Evolutionary conservation across 2,797 vertebrate genomes (phyloP).

Genomic region (Mormyrops attenuatus): DNA sequence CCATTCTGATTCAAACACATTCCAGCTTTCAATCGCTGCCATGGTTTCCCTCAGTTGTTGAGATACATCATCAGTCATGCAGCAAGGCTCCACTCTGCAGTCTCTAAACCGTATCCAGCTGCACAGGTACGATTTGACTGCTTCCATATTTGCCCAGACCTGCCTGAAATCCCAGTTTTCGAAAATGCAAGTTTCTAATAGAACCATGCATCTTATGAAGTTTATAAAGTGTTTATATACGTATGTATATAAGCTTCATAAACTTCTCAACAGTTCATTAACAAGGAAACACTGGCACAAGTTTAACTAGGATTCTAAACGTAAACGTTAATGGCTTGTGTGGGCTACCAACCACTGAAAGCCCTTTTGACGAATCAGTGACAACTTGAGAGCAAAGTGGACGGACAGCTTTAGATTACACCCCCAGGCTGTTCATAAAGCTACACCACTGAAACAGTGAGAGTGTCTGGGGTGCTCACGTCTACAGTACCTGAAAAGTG

Average conservation of each 20-base stretch:
- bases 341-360: neutral
- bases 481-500: neutral
- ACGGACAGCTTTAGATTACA: neutral
- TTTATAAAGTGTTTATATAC: neutral
- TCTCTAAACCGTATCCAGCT: neutral
- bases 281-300: neutral
- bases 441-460: neutral
- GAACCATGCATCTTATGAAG: neutral
- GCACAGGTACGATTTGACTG: slow-evolving; percentile 15
- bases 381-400: neutral
- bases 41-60: neutral
- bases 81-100: neutral
- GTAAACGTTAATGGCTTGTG: neutral
- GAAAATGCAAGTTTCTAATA: neutral
- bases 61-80: slow-evolving; percentile 8
- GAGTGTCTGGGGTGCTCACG: neutral
- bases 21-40: slow-evolving; percentile 1
- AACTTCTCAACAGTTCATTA: neutral
- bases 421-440: neutral
- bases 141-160: slow-evolving; percentile 25
- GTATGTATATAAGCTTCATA: neutral
- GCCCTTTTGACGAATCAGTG: neutral
- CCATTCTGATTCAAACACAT: neutral
- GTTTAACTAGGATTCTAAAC: neutral
- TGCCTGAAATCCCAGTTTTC: slow-evolving; percentile 26